Base-by-base conservation (phyloP, 2,888 invertebrate genomes). In the Spodoptera littoralis region DNA sequence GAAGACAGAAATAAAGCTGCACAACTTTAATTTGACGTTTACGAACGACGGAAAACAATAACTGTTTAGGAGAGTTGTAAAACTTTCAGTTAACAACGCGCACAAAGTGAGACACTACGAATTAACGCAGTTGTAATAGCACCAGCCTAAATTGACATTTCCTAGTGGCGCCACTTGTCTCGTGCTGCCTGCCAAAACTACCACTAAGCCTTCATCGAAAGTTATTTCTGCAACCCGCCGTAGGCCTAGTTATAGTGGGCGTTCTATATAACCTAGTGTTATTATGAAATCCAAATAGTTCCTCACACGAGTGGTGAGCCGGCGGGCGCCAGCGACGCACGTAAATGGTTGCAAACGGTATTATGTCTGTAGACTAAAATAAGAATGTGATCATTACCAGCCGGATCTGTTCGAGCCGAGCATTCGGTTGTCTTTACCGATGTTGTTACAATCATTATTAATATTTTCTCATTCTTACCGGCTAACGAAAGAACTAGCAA, bases 291-390 rank as follows among this genome's bases (percentile, higher is more conserved):
- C 30, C 27, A 61, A 71, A 68, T 73, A 80, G 46, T 77, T 66
- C 65, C 70, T 55, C 59, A 63, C 60, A 54, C 30, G 45, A 68
- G 54, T 53, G 61, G 59, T 60, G 43, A 61, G 54, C 47, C 63
- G 75, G 70, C 70, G 78, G 75, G 75, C 70, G 78, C 70, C 78
- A 70, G 53, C 54, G 18, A 11, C 65, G 49, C 52, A 60, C 78
- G 78, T 60, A 80, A 68, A 75, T 80, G 69, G 65, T 62, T 74
- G 60, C 65, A 70, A 76, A 65, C 72, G 64, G 54, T 75, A 60
- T 59, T 77, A 61, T 66, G 69, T 71, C 65, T 75, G 69, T 51
- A 69, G 66, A 62, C 81, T 79, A 80, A 80, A 79, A 80, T 79
- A 79, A 79, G 71, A 80, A 71, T 70, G 62, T 59, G 60, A 73